Evolutionary conservation across 1,140 invertebrate species (phyloP), one percentile per base, ranked within the genome.

Genomic region (Atopsyche davidsoni): DNA sequence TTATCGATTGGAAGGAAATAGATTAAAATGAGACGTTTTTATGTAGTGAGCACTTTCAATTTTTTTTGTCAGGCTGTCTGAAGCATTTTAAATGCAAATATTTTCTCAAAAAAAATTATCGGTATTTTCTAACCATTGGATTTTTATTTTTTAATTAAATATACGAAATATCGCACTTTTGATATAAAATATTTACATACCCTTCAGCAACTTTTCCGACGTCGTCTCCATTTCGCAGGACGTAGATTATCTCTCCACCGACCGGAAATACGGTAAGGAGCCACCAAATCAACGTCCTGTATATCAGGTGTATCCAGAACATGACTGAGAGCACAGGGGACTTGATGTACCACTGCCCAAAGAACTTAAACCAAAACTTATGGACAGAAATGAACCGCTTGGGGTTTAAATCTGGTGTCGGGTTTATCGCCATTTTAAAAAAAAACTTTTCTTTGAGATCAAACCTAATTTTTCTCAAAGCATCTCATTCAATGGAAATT

Each of bases 331-430:
- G 60, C 21, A 58, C 52, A 3, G 60, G 56, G 46, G 57, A 61
- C 22, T 63, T 61, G 46, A 68, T 67, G 52, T 67, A 73, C 70
- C 70, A 73, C 60, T 72, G 62, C 14, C 70, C 70, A 57, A 69
- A 73, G 55, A 72, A 69, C 47, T 69, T 73, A 17, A 73, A 56
- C 69, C 70, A 73, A 48, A 67, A 73, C 57, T 71, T 71, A 50
- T 73, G 68, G 10, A 73, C 56, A 2, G 68, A 65, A 13, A 67
- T 68, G 45, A 68, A 73, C 36, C 70, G 58, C 14, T 54, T 53
- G 1, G 69, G 69, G 13, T 68, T 25, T 4, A 25, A 24, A n/a
- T 43, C 48, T 14, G 38, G 22, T 42, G 21, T 34, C 11, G 46
- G 46, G 17, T 11, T 1, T 1, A 49, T 49, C 4, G 9, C n/a